Evolutionary conservation across 2,888 invertebrate species (phyloP), one percentile per base, ranked within the genome.

Genomic region (Acleris holmiana): DNA sequence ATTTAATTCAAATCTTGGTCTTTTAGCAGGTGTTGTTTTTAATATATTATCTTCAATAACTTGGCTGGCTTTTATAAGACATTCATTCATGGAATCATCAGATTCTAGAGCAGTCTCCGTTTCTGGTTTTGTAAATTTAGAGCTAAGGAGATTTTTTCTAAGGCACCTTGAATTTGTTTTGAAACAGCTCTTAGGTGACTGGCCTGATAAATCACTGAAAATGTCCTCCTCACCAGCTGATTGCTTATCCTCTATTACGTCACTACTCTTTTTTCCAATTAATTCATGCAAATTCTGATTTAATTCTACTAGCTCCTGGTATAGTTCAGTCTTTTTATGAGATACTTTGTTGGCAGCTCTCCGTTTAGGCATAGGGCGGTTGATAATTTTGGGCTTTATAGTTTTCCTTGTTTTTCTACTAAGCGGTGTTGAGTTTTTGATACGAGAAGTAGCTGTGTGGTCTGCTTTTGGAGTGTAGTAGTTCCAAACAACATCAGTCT

Each of bases 61-160:
- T 75, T 93, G 93, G 74, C 91, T 93, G 10, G 90, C 92, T 78
- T 87, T 88, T 21, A 93, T 74, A 44, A 93, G 77, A 72, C 86
- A 91, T 72, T 93, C 93, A 79, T 93, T 93, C 84, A 93, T 89
- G 23, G 93, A 93, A 74, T 93, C 93, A 70, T 93, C 93, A 8
- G 91, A 93, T 74, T 93, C 93, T 53, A 92, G 72, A 8, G 86
- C 89, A 53, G 81, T 76, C 51, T 92, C 92, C 0, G 76, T 68
- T 29, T 92, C 92, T 5, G 84, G 76, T 71, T 87, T 88, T 6
- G 75, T 71, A 76, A 91, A 89, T 69, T 89, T 89, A 18, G 90
- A 89, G 73, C 90, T 91, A 19, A 91, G 72, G 1, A 91, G 82
- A 83, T 90, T 91, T 75, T 86, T 87, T 69, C 91, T 79, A 54